phyloP scores from a whole-genome alignment of 2,797 vertebrate species.

The Coreius guichenoti region DNA sequence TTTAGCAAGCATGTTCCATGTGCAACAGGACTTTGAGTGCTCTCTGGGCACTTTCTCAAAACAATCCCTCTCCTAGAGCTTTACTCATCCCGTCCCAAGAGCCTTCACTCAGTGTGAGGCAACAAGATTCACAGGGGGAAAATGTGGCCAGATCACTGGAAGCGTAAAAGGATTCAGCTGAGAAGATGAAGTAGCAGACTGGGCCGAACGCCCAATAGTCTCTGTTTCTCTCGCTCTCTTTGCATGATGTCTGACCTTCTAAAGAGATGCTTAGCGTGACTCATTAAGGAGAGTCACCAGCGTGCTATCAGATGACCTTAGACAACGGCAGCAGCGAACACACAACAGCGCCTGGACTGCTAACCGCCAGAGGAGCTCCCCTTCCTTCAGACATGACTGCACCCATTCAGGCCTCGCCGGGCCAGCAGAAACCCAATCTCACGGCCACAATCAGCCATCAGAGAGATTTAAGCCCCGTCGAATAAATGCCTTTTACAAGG shows the following conservation, averaged over 20 bases:
- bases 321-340: slow-evolving; percentile 72
- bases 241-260: slow-evolving; percentile 84
- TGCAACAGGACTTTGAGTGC: slow-evolving; percentile 30
- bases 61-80: slow-evolving; percentile 52
- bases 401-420: slow-evolving; percentile 77
- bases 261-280: slow-evolving; percentile 80
- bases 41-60: slow-evolving; percentile 45
- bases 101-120: slow-evolving; percentile 36
- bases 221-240: slow-evolving; percentile 55
- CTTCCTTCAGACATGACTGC: slow-evolving; percentile 79
- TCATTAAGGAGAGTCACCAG: slow-evolving; percentile 83
- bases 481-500: slow-evolving; percentile 76
- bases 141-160: slow-evolving; percentile 48
- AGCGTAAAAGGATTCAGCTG: slow-evolving; percentile 64
- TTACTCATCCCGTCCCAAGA: slow-evolving; percentile 42
- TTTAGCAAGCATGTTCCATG: slow-evolving; percentile 18
- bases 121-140: slow-evolving; percentile 38
- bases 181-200: slow-evolving; percentile 75
- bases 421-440: slow-evolving; percentile 81
- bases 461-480: slow-evolving; percentile 71
- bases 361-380: slow-evolving; percentile 79
- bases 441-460: slow-evolving; percentile 72
- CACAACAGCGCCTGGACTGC: slow-evolving; percentile 72
- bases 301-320: slow-evolving; percentile 84
- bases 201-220: slow-evolving; percentile 73